Conservation (phyloP, 2,888 invertebrate species). For the Parascotia fuliginaria region DNA sequence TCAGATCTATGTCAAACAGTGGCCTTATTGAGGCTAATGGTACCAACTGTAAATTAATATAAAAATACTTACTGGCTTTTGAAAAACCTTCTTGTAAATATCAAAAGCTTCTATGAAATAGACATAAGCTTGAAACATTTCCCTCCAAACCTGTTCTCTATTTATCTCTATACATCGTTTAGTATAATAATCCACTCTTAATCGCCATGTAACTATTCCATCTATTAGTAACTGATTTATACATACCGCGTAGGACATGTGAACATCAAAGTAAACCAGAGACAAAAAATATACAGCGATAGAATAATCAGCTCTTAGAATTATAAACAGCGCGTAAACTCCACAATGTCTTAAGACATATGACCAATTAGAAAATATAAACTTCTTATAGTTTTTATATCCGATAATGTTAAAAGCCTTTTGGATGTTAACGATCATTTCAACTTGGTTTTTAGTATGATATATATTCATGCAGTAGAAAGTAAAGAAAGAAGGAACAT, state of each 20-base stretch:
- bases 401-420: constrained; percentile 9
- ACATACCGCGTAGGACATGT: neutral
- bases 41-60: too few relatives aligned
- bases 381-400: neutral
- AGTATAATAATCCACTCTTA: neutral
- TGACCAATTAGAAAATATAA: neutral
- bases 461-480: neutral
- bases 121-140: neutral
- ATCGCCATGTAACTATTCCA: neutral
- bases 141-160: neutral
- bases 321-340: neutral
- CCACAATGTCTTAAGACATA: neutral
- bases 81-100: neutral
- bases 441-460: constrained; percentile 4
- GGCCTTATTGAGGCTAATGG: too few relatives aligned
- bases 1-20: too few relatives aligned
- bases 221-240: neutral
- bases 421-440: constrained; percentile 16
- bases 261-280: neutral
- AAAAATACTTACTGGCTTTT: neutral
- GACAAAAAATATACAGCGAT: neutral
- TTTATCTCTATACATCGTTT: neutral
- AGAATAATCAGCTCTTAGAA: neutral
- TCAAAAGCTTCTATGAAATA: neutral
- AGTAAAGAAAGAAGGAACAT: neutral